phyloP scores from a whole-genome alignment of 2,797 vertebrate genomes.

The Ara ararauna region DNA sequence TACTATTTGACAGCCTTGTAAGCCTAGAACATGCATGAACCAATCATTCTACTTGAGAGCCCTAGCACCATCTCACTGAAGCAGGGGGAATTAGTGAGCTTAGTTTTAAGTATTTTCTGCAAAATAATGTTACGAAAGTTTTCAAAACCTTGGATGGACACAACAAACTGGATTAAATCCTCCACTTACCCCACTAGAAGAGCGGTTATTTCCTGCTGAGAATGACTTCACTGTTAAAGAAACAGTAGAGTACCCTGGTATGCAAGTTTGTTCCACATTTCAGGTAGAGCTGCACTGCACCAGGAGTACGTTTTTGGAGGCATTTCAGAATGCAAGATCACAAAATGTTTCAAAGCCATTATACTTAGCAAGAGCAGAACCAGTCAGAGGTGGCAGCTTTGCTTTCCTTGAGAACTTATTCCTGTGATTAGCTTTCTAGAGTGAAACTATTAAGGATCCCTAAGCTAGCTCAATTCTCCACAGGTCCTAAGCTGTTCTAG shows the following conservation, averaged over 20 bases:
- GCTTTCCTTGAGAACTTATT: background rate
- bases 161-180: background rate
- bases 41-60: background rate
- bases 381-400: background rate
- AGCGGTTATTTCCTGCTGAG: background rate
- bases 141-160: background rate
- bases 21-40: background rate
- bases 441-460: background rate
- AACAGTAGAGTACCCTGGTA: background rate
- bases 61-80: background rate
- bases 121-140: background rate
- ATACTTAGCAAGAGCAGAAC: background rate
- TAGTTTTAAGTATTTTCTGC: background rate
- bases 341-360: background rate
- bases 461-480: slow-evolving; percentile 4
- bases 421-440: slow-evolving; percentile 34
- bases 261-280: background rate
- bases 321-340: background rate
- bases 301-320: background rate
- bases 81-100: background rate
- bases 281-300: background rate
- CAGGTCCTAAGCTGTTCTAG: background rate
- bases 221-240: background rate
- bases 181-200: background rate
- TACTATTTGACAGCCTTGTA: background rate